Percentiles rank a stretch among this genome's conserved stretches.
Conservation (phyloP, 1,140 invertebrate species). For the Euwallacea fornicatus region DNA sequence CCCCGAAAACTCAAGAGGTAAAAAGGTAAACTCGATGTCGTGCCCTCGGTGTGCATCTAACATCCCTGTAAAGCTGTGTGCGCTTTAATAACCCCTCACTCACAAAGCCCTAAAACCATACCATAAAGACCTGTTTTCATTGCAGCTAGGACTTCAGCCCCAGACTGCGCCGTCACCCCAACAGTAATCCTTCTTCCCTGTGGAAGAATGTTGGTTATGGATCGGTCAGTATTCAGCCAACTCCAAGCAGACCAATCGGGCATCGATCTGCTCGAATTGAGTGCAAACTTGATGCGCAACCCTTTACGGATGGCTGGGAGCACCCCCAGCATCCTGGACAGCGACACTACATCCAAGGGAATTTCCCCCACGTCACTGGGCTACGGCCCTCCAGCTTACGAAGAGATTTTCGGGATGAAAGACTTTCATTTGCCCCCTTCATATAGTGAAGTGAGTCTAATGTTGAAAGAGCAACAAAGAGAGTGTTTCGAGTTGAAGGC, state of each 20-base stretch:
- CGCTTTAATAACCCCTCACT: not conserved
- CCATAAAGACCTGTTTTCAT: not conserved
- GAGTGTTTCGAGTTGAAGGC: slow-evolving; percentile 9
- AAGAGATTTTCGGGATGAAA: slow-evolving; percentile 49
- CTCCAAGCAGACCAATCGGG: slow-evolving; percentile 55
- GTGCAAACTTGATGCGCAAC: slow-evolving; percentile 56
- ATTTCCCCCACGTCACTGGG: slow-evolving; percentile 49
- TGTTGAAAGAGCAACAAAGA: slow-evolving; percentile 28
- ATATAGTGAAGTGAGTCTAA: slow-evolving; percentile 50
- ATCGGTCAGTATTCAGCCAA: slow-evolving; percentile 58
- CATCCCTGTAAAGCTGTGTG: not conserved
- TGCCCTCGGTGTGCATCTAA: not conserved
- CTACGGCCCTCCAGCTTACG: slow-evolving; percentile 51
- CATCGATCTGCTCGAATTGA: slow-evolving; percentile 59
- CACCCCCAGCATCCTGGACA: slow-evolving; percentile 50
- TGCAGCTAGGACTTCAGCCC: slow-evolving; percentile 44
- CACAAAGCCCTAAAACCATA: not conserved
- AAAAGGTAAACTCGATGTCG: slow-evolving; percentile 38
- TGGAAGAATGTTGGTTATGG: slow-evolving; percentile 62
- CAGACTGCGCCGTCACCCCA: slow-evolving; percentile 52
- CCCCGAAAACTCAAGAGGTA: slow-evolving; percentile 34
- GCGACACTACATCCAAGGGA: slow-evolving; percentile 50
- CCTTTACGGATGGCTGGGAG: slow-evolving; percentile 38
- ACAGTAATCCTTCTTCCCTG: slow-evolving; percentile 62
- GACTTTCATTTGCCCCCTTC: slow-evolving; percentile 52